Evolutionary conservation across 1,140 invertebrate species (phyloP), one percentile per base, ranked within the genome.

Genomic region (Metopolophium dirhodum): DNA sequence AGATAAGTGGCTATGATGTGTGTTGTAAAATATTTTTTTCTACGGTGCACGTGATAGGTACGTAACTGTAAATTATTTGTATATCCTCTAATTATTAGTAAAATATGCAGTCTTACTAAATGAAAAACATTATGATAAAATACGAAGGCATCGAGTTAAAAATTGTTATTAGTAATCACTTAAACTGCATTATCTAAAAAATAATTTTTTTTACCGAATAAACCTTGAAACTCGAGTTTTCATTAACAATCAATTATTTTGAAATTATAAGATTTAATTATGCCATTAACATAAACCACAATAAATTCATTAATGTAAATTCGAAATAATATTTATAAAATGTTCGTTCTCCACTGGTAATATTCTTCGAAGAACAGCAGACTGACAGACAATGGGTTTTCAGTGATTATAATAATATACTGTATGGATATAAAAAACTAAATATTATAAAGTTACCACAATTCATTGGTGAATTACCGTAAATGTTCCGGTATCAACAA

Each of bases 171-270:
- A 77, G 30, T n/a, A 68, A 87, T 85, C 23, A 45, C 23, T 45
- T 85, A 30, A 85, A 85, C 83, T 45, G 83, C n/a, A 88, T 35
- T 54, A 54, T 18, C 22, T 88, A 35, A 51, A 88, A 88, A 88
- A 88, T 54, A 51, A 45, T 45, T 47, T 85, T 86, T n/a, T 30
- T 86, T 77, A 2, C n/a, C 26, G 26, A 47, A 47, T 4, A 88
- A 30, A 88, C 47, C 87, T 88, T 88, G 87, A 88, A 51, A 51
- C 22, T 88, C 54, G 30, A 88, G 22, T 41, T 86, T 51, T 20
- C n/a, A 35, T 51, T 18, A 51, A 88, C 49, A n/a, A 14, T 30
- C n/a, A 54, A 51, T 88, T 88, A 51, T 88, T 88, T 88, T 88
- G 49, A 88, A 88, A 88, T 35, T 88, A 51, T 2, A 51, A 88